These are phyloP conservation scores for Mus spicilegus DNA, from an alignment of 2,113 vertebrate species.

Conservation along the genomic window DNA sequence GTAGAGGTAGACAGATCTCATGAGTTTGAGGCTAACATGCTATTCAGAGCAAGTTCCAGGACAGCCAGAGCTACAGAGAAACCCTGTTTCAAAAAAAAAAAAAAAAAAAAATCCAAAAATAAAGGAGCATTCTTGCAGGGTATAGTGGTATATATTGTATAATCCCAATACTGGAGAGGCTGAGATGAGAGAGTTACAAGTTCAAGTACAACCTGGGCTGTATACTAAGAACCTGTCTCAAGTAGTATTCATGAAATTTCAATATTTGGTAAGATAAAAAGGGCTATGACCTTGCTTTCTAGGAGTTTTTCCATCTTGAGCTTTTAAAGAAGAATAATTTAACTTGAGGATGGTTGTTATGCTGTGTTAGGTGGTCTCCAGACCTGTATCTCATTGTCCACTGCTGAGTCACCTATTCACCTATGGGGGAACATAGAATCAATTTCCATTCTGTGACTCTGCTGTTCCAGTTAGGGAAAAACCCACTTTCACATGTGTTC, in stretches of 20 bases:
- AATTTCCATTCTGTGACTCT: not conserved
- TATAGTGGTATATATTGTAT: not conserved
- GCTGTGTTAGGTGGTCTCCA: constrained; percentile 24
- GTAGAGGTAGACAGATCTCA: not conserved
- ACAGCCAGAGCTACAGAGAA: not conserved
- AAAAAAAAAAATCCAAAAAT: not conserved
- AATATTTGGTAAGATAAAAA: not conserved
- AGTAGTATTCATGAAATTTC: not conserved
- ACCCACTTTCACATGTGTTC: not conserved
- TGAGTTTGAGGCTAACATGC: not conserved
- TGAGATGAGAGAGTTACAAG: not conserved
- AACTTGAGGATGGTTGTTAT: not conserved
- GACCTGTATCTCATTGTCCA: not conserved
- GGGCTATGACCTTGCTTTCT: not conserved
- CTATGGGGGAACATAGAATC: not conserved
- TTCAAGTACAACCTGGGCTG: not conserved
- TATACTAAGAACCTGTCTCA: not conserved
- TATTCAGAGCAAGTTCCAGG: not conserved
- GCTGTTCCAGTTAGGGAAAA: not conserved
- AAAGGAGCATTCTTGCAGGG: not conserved
- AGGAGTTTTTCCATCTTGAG: not conserved
- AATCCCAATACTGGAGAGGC: not conserved
- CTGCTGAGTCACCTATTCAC: not conserved
- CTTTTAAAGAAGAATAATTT: constrained; percentile 4
- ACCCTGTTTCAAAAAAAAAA: not conserved